These are phyloP conservation scores for Erannis defoliaria DNA, from an alignment of 2,888 invertebrate species.

Conservation along the genomic window DNA sequence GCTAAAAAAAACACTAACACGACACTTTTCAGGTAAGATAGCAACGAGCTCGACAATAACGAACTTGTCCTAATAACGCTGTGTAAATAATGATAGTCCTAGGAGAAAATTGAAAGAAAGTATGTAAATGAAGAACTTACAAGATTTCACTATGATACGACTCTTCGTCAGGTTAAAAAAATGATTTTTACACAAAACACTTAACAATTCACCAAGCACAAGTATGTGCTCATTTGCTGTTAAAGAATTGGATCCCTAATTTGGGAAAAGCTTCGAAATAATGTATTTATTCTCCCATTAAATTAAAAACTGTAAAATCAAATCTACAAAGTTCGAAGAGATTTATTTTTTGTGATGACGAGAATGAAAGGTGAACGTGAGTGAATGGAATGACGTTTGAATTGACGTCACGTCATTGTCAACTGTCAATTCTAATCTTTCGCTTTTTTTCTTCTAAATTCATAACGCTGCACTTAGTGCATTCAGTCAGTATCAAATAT, in stretches of 20 bases:
- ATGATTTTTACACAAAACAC: conserved; percentile 1
- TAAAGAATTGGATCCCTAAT: background rate
- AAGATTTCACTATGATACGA: background rate
- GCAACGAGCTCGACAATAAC: no score
- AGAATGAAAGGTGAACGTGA: background rate
- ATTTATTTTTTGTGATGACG: background rate
- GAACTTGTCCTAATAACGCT: no score
- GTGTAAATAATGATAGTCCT: no score
- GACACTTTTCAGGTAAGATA: background rate
- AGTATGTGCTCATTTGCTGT: no score
- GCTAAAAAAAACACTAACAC: background rate
- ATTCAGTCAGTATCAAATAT: no score
- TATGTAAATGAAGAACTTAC: background rate
- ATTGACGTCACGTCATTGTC: background rate
- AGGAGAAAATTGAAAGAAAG: background rate
- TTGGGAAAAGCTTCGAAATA: background rate
- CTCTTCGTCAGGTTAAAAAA: background rate
- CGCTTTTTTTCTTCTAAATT: no score
- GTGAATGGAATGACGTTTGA: background rate
- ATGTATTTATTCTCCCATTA: background rate
- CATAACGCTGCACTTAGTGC: no score
- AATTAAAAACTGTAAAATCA: background rate
- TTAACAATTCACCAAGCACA: background rate
- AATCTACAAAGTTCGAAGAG: background rate
- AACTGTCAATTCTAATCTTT: background rate